phyloP scores from a whole-genome alignment of 2,113 vertebrate species.

The Catagonus wagneri region DNA sequence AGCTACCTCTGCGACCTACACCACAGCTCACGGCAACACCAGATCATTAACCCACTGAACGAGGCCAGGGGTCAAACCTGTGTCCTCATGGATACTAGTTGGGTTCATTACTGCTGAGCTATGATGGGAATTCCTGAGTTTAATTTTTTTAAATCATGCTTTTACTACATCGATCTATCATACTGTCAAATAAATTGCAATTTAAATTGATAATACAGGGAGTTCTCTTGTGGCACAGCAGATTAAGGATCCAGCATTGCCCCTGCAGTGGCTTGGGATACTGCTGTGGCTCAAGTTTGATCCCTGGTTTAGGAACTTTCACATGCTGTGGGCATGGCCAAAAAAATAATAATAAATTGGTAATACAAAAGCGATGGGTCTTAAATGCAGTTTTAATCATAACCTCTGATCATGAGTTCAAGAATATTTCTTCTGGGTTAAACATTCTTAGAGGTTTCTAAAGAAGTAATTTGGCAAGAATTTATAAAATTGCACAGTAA shows the following conservation, averaged over 20 bases:
- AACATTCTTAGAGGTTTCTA: background rate
- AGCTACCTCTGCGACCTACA: too few relatives aligned
- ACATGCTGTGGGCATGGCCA: too few relatives aligned
- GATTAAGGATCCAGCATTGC: too few relatives aligned
- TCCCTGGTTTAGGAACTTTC: too few relatives aligned
- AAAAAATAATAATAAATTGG: background rate
- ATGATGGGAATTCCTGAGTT: background rate
- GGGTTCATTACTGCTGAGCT: too few relatives aligned
- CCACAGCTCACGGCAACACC: too few relatives aligned
- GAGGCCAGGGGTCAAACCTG: too few relatives aligned
- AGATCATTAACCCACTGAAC: too few relatives aligned
- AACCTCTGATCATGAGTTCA: constrained; percentile 30
- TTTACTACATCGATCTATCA: background rate
- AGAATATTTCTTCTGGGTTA: constrained; percentile 31
- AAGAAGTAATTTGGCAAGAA: background rate
- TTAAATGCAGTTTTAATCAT: constrained; percentile 55
- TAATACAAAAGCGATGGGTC: background rate
- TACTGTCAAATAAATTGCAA: constrained; percentile 51
- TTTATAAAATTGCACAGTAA: background rate
- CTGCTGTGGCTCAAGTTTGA: too few relatives aligned
- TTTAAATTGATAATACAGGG: constrained; percentile 16
- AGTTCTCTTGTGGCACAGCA: too few relatives aligned
- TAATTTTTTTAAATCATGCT: background rate
- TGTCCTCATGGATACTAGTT: too few relatives aligned
- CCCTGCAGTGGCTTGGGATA: too few relatives aligned